Evolutionary conservation across 1,140 invertebrate genomes (phyloP).

Genomic region (Plectrocnemia conspersa): DNA sequence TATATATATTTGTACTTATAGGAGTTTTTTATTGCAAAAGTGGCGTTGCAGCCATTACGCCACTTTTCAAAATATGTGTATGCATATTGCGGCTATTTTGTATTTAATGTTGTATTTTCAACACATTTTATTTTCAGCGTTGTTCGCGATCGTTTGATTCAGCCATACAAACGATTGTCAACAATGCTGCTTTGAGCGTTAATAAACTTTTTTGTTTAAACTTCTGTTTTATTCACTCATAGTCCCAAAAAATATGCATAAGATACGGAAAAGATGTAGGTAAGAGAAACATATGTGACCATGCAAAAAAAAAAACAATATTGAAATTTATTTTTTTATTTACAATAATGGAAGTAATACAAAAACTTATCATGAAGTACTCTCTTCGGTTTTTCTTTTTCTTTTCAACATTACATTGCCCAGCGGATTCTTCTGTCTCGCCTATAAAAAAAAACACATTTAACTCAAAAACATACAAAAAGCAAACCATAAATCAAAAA

Average conservation of each 20-base stretch:
- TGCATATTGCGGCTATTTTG: background rate
- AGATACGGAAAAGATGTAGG: too few species aligned
- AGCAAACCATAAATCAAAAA: background rate
- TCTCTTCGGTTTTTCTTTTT: slow-evolving; percentile 25
- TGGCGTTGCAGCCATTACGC: slow-evolving; percentile 25
- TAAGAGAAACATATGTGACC: too few species aligned
- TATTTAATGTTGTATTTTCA: slow-evolving; percentile 14
- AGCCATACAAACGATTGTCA: slow-evolving; percentile 28
- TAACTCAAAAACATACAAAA: slow-evolving; percentile 9
- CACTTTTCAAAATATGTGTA: slow-evolving; percentile 26
- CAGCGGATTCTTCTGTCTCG: slow-evolving; percentile 44
- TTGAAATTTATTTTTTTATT: too few species aligned
- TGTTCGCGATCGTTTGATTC: slow-evolving; percentile 18
- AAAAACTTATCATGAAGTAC: slow-evolving; percentile 16
- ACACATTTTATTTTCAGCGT: slow-evolving; percentile 8
- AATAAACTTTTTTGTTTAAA: slow-evolving; percentile 30
- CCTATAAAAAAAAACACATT: slow-evolving; percentile 38
- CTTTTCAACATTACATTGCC: slow-evolving; percentile 38
- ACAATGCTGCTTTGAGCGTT: slow-evolving; percentile 1
- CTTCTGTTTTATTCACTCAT: slow-evolving; percentile 11
- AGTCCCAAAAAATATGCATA: too few species aligned
- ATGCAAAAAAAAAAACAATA: too few species aligned
- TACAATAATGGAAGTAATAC: too few species aligned
- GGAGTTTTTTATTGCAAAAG: slow-evolving; percentile 26
- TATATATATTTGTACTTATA: slow-evolving; percentile 31